Base-by-base conservation (phyloP, 2,888 invertebrate genomes). In the Papilio elwesi region DNA sequence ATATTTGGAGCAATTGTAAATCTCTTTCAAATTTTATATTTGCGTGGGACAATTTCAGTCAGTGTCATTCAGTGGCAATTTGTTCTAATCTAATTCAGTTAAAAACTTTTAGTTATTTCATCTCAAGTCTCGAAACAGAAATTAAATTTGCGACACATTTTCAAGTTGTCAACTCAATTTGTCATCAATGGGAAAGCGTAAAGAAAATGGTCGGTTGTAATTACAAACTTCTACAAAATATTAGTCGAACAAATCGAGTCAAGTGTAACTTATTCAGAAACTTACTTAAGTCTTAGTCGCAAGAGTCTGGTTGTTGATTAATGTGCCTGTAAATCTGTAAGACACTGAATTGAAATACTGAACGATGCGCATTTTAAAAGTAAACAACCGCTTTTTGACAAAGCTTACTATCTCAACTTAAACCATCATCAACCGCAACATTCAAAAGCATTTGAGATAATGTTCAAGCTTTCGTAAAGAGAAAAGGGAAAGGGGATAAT, bases 91-190 rank as follows among this genome's bases (percentile, higher is more conserved):
- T 26, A 36, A 57, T 12, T 7, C 12, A 57, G 36, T 36, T 36
- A 13, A 12, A 57, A 36, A 57, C 13, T 57, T 57, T 36, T 13
- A 12, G 13, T 2, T 36, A 6, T 36, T 12, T 13, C 2, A 57
- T 36, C 15, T 36, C 13, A 13, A 36, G 12, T 57, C 7, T 15
- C 36, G 5, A 36, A 57, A 13, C 36, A 36, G 12, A 57, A 36
- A 57, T 36, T 13, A 57, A 13, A 49, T 26, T 26, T 26, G 26
- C 26, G 26, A 11, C 49, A 49, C 11, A 57, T 57, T 57, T 36
- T 57, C 36, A 57, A 57, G 7, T 57, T 57, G 26, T 12, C 13
- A 36, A 57, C 36, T 57, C 36, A 57, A 57, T 57, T 57, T 57
- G 36, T 57, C 55, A 55, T 26, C 26, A 26, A 36, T 57, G 10